A percentile compares a stretch with the other conserved stretches of the same genome.
Evolutionary conservation across 2,797 vertebrate species (phyloP).

Genomic region (Clarias fuscus): DNA sequence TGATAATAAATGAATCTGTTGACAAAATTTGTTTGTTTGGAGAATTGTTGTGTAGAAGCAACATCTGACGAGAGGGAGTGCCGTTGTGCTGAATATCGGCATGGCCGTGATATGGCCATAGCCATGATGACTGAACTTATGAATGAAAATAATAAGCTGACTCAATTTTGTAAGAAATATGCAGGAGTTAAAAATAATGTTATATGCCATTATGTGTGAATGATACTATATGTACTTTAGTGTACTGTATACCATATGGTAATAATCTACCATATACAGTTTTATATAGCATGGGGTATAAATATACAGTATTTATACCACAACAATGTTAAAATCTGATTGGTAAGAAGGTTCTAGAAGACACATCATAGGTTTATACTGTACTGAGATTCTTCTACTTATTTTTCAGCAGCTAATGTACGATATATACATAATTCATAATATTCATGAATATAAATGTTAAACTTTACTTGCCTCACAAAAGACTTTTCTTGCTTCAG

Average conservation of each 20-base stretch:
- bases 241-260: neutral
- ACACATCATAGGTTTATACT: neutral
- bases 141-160: neutral
- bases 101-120: too few relatives aligned
- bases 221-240: neutral
- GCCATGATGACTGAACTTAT: neutral
- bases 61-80: too few relatives aligned
- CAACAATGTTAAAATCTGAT: too few relatives aligned
- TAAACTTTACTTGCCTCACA: conserved; percentile 79
- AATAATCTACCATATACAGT: neutral
- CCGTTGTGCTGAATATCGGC: too few relatives aligned
- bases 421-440: neutral
- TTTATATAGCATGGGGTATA: neutral
- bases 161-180: neutral
- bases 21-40: too few relatives aligned
- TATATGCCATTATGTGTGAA: neutral
- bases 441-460: neutral
- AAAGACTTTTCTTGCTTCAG: conserved; percentile 93
- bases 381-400: neutral
- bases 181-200: neutral
- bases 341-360: neutral
- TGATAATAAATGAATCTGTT: too few relatives aligned
- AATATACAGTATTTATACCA: neutral
- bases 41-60: too few relatives aligned
- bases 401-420: neutral